These are phyloP conservation scores for Tamandua tetradactyla DNA, from an alignment of 2,797 vertebrate genomes.

Conservation along the genomic window DNA sequence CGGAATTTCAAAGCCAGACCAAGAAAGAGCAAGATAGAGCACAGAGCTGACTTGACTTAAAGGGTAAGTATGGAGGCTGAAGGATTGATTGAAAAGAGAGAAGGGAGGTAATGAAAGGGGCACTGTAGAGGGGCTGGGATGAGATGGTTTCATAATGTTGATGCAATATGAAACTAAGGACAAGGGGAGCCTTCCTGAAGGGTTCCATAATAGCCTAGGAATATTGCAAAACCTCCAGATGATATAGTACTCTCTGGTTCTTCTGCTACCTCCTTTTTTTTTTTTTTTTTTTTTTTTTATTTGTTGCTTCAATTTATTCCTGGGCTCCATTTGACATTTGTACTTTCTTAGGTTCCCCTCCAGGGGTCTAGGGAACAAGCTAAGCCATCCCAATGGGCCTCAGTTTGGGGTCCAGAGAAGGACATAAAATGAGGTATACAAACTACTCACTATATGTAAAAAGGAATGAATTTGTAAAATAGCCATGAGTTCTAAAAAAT, in stretches of 20 bases:
- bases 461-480: background rate
- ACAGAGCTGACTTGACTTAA: slow-evolving; percentile 71
- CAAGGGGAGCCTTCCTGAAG: background rate
- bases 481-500: background rate
- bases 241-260: background rate
- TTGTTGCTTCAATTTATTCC: background rate
- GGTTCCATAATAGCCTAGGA: slow-evolving; percentile 9
- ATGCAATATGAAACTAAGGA: slow-evolving; percentile 40
- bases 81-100: slow-evolving; percentile 69
- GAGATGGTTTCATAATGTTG: slow-evolving; percentile 55
- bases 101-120: slow-evolving; percentile 66
- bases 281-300: too few species aligned
- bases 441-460: background rate
- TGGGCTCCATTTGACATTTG: background rate
- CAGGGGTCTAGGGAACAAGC: background rate
- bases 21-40: slow-evolving; percentile 45
- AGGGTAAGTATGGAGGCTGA: slow-evolving; percentile 29
- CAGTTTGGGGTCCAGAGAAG: background rate
- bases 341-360: background rate
- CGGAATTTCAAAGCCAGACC: slow-evolving; percentile 43
- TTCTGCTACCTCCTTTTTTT: background rate
- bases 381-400: background rate
- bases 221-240: background rate
- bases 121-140: background rate
- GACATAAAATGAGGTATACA: too few species aligned